These are phyloP conservation scores for Microplitis deprimator DNA, from an alignment of 2,888 invertebrate genomes.

Conservation along the genomic window DNA sequence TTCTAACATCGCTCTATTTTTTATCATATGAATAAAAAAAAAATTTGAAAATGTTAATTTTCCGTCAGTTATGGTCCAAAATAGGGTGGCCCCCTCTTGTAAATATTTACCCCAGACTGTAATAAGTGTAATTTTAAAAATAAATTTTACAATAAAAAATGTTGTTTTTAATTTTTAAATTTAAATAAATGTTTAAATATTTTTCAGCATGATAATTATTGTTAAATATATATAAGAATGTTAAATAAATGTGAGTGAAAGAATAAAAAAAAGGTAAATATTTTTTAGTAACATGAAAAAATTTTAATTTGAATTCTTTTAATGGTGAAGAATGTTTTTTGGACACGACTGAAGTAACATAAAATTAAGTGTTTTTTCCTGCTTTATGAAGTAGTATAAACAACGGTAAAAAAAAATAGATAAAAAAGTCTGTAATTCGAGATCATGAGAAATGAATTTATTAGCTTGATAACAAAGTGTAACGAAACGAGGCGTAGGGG, in stretches of 20 bases:
- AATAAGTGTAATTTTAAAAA: too few relatives aligned
- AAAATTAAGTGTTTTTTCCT: slow-evolving; percentile 1
- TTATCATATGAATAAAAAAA: too few relatives aligned
- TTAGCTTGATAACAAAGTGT: slow-evolving; percentile 13
- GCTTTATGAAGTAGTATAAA: neutral
- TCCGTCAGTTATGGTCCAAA: too few relatives aligned
- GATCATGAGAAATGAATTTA: slow-evolving; percentile 7
- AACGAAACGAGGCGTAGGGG: slow-evolving; percentile 7
- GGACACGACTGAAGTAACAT: neutral
- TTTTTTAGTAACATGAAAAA: neutral
- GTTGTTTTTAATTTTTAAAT: neutral
- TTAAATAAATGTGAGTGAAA: neutral
- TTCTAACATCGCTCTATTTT: too few relatives aligned
- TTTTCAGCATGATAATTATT: slow-evolving; percentile 3
- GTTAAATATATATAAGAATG: neutral
- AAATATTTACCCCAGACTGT: too few relatives aligned
- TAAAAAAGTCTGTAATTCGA: neutral
- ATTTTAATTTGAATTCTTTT: neutral
- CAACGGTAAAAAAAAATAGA: neutral
- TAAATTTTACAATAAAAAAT: too few relatives aligned
- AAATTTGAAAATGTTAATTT: too few relatives aligned
- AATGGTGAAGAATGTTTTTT: neutral
- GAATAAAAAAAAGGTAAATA: neutral
- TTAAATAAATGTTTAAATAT: neutral
- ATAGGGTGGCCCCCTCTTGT: too few relatives aligned